These are phyloP conservation scores for Oceanodroma leucorhoa DNA, from an alignment of 2,797 vertebrate genomes.

Conservation along the genomic window DNA sequence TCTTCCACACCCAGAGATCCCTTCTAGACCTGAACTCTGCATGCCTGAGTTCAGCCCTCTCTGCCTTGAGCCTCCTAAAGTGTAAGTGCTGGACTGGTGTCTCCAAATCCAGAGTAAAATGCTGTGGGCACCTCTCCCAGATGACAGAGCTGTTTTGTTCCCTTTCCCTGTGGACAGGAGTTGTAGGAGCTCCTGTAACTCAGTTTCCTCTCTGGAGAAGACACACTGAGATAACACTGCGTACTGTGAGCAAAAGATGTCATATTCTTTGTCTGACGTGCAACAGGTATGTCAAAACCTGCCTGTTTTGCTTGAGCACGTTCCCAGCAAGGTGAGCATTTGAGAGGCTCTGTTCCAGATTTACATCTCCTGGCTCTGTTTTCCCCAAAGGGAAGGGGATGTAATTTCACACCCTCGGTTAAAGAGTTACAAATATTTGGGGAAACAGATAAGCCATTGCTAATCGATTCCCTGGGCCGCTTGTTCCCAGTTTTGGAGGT, in stretches of 20 bases:
- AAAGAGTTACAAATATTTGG: slow-evolving; percentile 26
- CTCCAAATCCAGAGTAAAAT: neutral
- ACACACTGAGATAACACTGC: neutral
- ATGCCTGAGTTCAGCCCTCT: neutral
- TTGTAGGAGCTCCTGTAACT: neutral
- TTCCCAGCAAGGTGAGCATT: neutral
- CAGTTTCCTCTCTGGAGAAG: neutral
- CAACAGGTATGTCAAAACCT: neutral
- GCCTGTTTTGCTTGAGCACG: neutral
- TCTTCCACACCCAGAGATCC: neutral
- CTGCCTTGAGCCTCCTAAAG: neutral
- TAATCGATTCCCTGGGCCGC: slow-evolving; percentile 11
- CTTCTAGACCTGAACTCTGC: neutral
- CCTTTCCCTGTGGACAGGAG: neutral
- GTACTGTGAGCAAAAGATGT: neutral
- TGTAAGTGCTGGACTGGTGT: neutral
- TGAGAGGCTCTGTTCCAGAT: neutral
- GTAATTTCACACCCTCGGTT: slow-evolving; percentile 37
- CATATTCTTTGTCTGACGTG: neutral
- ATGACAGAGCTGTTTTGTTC: neutral
- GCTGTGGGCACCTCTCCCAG: neutral
- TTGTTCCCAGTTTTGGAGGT: neutral
- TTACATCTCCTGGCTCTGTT: neutral
- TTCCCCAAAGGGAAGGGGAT: neutral
- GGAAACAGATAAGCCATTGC: neutral